phyloP scores from a whole-genome alignment of 2,888 invertebrate genomes.

The Cyclophora albipunctata region DNA sequence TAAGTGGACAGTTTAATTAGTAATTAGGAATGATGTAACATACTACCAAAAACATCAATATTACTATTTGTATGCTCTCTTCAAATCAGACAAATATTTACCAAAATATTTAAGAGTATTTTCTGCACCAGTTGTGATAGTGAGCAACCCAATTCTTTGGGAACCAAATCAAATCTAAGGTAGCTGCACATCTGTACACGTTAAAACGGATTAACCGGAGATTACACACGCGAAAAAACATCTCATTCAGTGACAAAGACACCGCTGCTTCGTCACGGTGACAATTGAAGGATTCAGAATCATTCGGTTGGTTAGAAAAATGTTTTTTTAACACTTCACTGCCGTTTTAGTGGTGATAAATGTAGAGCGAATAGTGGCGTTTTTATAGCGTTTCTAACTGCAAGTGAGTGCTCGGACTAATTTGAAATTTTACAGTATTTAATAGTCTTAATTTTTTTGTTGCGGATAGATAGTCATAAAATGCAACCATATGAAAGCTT shows the following conservation, averaged over 20 bases:
- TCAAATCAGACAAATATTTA: no score
- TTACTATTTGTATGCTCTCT: no score
- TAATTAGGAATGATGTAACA: no score
- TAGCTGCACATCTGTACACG: conserved; percentile 64
- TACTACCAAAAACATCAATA: no score
- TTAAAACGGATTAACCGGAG: conserved; percentile 71
- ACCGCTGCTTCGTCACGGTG: conserved; percentile 65
- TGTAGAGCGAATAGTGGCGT: conserved; percentile 29
- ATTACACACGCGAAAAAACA: conserved; percentile 62
- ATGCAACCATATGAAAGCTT: no score
- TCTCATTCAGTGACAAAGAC: conserved; percentile 53
- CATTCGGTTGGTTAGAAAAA: conserved; percentile 51
- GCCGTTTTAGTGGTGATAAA: conserved; percentile 33
- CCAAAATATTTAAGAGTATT: no score
- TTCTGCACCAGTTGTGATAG: background rate
- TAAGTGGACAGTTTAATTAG: no score
- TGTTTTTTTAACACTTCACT: conserved; percentile 21
- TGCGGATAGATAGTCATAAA: no score
- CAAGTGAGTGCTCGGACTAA: background rate
- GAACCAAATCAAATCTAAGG: conserved; percentile 34
- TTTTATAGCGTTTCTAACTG: no score
- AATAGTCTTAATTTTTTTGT: no score
- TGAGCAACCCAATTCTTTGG: conserved; percentile 28
- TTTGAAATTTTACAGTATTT: background rate
- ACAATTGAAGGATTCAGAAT: conserved; percentile 64